These are phyloP conservation scores for Drosophila sordidapex DNA, from an alignment of 2,888 invertebrate species.

Conservation along the genomic window DNA sequence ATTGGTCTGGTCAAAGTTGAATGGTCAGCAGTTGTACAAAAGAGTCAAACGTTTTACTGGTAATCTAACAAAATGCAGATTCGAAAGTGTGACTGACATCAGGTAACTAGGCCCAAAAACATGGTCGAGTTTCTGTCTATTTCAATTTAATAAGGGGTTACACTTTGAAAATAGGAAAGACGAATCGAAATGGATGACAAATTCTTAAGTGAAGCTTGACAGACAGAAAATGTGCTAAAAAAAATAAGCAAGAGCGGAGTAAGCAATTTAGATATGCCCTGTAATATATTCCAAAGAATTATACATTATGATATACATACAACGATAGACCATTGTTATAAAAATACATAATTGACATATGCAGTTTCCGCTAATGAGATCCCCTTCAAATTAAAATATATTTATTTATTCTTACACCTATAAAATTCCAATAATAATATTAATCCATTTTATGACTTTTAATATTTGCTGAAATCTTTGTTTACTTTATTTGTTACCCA, in stretches of 20 bases:
- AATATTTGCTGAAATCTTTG: not conserved
- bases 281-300: not conserved
- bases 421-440: too few species aligned
- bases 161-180: not conserved
- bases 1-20: slow-evolving; percentile 25
- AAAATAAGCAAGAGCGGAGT: not conserved
- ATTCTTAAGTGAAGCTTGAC: slow-evolving; percentile 7
- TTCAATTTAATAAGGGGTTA: slow-evolving; percentile 15
- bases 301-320: too few species aligned
- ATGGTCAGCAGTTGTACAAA: slow-evolving; percentile 14
- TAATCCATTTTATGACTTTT: not conserved
- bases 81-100: not conserved
- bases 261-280: not conserved
- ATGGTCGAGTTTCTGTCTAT: not conserved
- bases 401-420: not conserved
- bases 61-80: slow-evolving; percentile 31
- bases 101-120: not conserved
- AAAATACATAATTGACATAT: not conserved
- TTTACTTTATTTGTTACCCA: too few species aligned
- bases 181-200: not conserved
- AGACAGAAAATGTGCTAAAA: not conserved
- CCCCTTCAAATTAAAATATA: not conserved
- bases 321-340: not conserved
- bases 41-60: slow-evolving; percentile 14
- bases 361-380: not conserved